Conservation (phyloP, 2,113 vertebrate species). For the Nothobranchius furzeri region DNA sequence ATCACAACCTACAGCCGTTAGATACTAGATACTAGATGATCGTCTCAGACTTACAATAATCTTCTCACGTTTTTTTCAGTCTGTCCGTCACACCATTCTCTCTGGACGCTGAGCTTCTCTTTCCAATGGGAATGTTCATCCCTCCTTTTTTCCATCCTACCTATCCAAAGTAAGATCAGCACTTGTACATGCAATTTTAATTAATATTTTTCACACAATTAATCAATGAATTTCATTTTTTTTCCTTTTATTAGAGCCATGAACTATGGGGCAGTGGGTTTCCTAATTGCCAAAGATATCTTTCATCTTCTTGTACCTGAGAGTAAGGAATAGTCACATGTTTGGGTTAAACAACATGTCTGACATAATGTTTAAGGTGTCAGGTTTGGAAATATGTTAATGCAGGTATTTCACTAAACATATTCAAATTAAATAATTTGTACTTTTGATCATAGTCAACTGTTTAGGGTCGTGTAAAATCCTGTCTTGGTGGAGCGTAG, state of each 20-base stretch:
- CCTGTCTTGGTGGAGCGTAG: no score
- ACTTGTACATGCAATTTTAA: not conserved
- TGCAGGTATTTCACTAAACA: no score
- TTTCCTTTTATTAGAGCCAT: constrained; percentile 67
- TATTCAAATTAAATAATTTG: no score
- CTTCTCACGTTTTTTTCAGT: constrained; percentile 42
- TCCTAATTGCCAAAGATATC: constrained; percentile 77
- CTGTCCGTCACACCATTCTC: constrained; percentile 67
- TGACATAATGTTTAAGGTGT: not conserved
- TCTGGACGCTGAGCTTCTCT: constrained; percentile 62
- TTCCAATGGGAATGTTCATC: constrained; percentile 80
- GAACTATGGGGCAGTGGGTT: constrained; percentile 76
- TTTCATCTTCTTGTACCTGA: constrained; percentile 76
- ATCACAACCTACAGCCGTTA: not conserved
- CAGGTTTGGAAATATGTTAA: not conserved
- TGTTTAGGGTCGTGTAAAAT: no score
- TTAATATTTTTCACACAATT: not conserved
- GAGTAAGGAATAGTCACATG: constrained; percentile 62
- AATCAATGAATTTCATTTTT: not conserved
- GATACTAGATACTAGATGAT: not conserved
- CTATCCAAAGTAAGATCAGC: constrained; percentile 73
- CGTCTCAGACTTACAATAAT: not conserved
- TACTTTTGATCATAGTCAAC: no score
- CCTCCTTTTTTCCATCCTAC: constrained; percentile 76
- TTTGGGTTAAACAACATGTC: not conserved